Base-by-base conservation (phyloP, 2,797 vertebrate genomes). In the Aselliscus stoliczkanus region DNA sequence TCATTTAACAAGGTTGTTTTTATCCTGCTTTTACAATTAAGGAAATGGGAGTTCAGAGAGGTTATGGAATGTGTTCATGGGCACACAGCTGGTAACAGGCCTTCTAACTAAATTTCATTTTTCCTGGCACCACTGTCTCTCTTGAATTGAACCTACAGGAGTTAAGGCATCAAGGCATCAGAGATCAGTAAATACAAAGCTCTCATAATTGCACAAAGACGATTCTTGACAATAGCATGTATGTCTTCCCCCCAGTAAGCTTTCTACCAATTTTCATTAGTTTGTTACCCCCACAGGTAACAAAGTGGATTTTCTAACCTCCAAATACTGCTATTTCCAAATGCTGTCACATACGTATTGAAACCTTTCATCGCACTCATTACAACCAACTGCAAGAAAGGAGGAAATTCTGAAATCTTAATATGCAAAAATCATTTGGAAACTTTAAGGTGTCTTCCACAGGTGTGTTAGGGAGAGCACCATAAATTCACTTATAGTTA, bases 111-210 rank as follows among this genome's bases (percentile, higher is more conserved):
- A 96, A 65, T 54, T 20, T 96, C n/a, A 60, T 62, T 52, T 37
- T 83, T 62, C 31, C 31, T 72, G 65, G 39, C 4, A 79, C 31
- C 88, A 86, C 20, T 42, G 0, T 34, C 39, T 88, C 79, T 91
- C 75, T 86, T 47, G 25, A 94, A 58, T 6, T 54, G 50, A 15
- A 92, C 8, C 56, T 76, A 67, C 2, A 92, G 17, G n/a, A 90
- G 37, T 60, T 42, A 94, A 80, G 56, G 39, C 42, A 93, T 62
- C 80, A 81, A 92, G 56, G 39, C 42, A 93, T 62, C 80, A 81
- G 90, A 85, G 31, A 77, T 69, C 77, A 85, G 17, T 27, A 93
- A 86, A 69, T 52, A 94, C 37, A 94, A 93, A 94, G 44, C 14
- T 5, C 62, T 70, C 0, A 39, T 5, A 62, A 95, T 25, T 44